Percentiles rank a stretch among this genome's conserved stretches.
Conservation (phyloP, 2,113 vertebrate species). For the Actinemys pallida region DNA sequence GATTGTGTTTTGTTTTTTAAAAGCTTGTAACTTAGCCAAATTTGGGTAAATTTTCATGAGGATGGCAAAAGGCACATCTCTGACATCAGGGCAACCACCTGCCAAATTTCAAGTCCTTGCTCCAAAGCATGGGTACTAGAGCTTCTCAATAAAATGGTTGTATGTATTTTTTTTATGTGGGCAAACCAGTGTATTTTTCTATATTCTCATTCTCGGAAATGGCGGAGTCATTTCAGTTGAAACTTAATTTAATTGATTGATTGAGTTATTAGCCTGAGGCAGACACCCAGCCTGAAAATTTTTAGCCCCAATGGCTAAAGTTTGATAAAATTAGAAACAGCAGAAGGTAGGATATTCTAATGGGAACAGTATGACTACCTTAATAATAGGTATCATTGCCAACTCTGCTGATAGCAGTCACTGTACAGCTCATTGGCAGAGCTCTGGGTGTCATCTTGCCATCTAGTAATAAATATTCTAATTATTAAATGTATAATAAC, state of each 20-base stretch:
- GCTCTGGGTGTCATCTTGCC: neutral
- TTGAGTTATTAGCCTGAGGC: no score
- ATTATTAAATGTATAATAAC: neutral
- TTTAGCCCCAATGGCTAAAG: fast-evolving
- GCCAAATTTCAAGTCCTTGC: neutral
- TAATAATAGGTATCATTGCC: neutral
- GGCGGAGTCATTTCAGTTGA: neutral
- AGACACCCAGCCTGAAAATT: neutral
- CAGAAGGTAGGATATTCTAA: neutral
- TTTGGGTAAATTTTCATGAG: neutral
- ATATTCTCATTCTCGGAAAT: neutral
- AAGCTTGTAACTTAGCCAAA: neutral
- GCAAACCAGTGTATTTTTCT: neutral
- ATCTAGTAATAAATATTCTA: neutral
- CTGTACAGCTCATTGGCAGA: neutral
- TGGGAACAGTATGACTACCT: neutral
- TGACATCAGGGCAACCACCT: neutral
- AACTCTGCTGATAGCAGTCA: neutral
- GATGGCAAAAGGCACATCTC: neutral
- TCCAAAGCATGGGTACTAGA: neutral
- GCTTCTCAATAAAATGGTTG: neutral
- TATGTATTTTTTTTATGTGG: neutral
- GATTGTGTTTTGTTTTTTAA: neutral
- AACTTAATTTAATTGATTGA: no score
- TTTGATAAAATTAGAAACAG: neutral